These are phyloP conservation scores for Cossypha niveicapilla DNA, from an alignment of 2,797 vertebrate genomes.

Conservation along the genomic window DNA sequence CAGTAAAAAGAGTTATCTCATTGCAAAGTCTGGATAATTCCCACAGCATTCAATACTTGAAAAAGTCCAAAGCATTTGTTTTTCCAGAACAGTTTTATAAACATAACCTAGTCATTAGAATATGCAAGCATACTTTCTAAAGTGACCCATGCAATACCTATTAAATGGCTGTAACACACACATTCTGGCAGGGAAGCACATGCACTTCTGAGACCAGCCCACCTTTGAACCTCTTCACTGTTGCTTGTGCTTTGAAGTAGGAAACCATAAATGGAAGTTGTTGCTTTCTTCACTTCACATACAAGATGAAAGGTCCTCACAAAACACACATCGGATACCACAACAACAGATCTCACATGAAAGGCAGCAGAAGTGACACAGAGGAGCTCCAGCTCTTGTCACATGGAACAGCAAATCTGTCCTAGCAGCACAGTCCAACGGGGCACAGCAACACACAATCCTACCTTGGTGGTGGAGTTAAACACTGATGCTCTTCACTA, in stretches of 20 bases:
- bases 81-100: slow-evolving; percentile 18
- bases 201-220: not conserved
- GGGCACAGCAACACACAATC: not conserved
- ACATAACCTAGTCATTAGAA: not conserved
- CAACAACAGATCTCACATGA: not conserved
- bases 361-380: not conserved
- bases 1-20: not conserved
- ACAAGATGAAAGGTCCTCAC: not conserved
- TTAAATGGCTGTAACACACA: not conserved
- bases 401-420: fast-evolving
- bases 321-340: fast-evolving
- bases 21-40: slow-evolving; percentile 15
- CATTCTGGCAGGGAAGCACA: not conserved
- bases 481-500: not conserved
- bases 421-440: not conserved
- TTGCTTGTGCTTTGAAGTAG: not conserved
- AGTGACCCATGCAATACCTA: not conserved
- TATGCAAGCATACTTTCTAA: not conserved
- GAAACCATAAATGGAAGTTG: not conserved
- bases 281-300: not conserved
- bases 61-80: not conserved
- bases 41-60: not conserved
- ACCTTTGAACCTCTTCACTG: not conserved
- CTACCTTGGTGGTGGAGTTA: not conserved
- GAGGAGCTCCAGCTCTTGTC: not conserved